phyloP scores from a whole-genome alignment of 2,888 invertebrate species.

The Drosophila cognata region DNA sequence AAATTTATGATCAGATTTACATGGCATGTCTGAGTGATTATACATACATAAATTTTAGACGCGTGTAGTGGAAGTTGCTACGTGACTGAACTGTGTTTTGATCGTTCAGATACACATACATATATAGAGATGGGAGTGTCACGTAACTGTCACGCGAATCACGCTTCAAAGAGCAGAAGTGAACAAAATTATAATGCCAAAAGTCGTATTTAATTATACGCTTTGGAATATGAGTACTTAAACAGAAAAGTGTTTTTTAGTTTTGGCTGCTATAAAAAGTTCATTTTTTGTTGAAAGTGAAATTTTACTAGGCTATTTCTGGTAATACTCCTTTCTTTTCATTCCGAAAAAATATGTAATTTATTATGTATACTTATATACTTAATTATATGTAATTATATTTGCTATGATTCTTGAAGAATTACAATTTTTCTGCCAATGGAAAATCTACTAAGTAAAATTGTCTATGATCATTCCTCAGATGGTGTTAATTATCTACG shows the following conservation, averaged over 20 bases:
- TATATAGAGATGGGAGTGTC: slow-evolving; percentile 39
- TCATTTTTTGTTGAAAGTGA: neutral
- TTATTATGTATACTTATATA: neutral
- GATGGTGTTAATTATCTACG: neutral
- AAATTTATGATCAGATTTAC: slow-evolving; percentile 40
- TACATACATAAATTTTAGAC: slow-evolving; percentile 17
- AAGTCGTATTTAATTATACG: neutral
- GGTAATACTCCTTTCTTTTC: neutral
- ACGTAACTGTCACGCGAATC: slow-evolving; percentile 55
- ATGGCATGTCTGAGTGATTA: neutral
- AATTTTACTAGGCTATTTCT: neutral
- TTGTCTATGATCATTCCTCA: neutral
- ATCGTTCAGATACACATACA: slow-evolving; percentile 23
- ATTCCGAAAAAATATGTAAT: neutral
- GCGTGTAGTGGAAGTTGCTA: slow-evolving; percentile 27
- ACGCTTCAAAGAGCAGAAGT: slow-evolving; percentile 20
- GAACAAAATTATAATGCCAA: neutral
- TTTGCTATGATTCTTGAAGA: neutral
- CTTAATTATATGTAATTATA: neutral
- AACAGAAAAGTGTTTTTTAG: neutral
- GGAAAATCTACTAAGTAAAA: neutral
- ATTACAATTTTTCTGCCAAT: neutral
- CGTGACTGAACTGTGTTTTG: slow-evolving; percentile 59
- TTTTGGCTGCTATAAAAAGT: neutral
- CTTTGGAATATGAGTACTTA: neutral